A percentile compares a stretch with the other conserved stretches of the same genome.
Conservation (phyloP, 92 coral and sea anemone species). For the Plumapathes pennacea region DNA sequence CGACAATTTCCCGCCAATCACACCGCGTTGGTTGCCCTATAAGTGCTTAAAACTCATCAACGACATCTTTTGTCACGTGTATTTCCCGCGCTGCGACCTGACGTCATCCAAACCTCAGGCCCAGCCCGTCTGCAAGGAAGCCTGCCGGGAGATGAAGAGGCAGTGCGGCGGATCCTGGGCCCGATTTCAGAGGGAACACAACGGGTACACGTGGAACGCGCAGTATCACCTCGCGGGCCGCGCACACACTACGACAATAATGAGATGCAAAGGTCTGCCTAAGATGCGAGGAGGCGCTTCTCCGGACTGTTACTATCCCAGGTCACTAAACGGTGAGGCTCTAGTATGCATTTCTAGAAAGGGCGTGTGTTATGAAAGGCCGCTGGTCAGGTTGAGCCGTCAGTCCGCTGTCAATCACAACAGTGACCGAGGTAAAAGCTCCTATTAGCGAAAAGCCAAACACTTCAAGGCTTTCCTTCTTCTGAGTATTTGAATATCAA, state of each 20-base stretch:
- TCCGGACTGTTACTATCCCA: constrained; percentile 71
- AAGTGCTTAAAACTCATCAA: constrained; percentile 34
- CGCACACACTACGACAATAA: constrained; percentile 41
- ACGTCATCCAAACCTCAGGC: constrained; percentile 56
- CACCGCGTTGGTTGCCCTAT: neutral
- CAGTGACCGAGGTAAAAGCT: no score
- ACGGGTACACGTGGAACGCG: constrained; percentile 16
- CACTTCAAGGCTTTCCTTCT: no score
- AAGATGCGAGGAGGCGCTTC: constrained; percentile 46
- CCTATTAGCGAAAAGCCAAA: no score
- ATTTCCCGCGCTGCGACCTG: constrained; percentile 69
- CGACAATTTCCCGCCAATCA: neutral
- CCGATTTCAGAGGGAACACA: constrained; percentile 35
- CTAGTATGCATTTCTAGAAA: no score
- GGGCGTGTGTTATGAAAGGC: no score
- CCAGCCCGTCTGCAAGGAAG: constrained; percentile 80
- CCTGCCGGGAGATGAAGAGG: constrained; percentile 54
- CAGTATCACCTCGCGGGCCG: constrained; percentile 5
- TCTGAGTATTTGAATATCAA: no score
- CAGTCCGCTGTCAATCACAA: no score
- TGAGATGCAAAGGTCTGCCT: constrained; percentile 65
- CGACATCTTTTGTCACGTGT: constrained; percentile 63
- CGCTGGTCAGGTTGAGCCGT: no score
- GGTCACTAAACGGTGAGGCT: no score
- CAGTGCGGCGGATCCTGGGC: constrained; percentile 60